These are phyloP conservation scores for Chrysolina oricalcia DNA, from an alignment of 2,888 invertebrate genomes.

Conservation along the genomic window DNA sequence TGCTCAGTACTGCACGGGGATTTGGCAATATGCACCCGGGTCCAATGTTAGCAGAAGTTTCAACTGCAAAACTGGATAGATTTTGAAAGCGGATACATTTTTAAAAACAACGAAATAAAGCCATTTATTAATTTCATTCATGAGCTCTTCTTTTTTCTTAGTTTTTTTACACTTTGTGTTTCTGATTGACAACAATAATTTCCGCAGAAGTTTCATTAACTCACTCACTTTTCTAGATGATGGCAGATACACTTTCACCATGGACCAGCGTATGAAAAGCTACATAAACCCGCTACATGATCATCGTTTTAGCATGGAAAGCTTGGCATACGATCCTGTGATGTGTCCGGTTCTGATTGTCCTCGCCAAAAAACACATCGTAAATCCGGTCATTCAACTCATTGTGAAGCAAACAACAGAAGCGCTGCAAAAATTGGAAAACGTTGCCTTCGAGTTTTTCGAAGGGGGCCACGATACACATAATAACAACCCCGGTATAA, in stretches of 20 bases:
- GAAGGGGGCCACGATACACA: conserved; percentile 79
- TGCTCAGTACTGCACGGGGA: too few species aligned
- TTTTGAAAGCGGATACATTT: too few species aligned
- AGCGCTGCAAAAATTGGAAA: conserved; percentile 58
- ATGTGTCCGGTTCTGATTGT: conserved; percentile 69
- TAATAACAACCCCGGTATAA: conserved; percentile 74
- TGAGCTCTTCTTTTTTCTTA: too few species aligned
- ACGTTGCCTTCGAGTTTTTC: conserved; percentile 66
- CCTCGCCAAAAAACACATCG: conserved; percentile 55
- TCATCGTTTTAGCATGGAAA: conserved; percentile 60
- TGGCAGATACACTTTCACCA: conserved; percentile 74
- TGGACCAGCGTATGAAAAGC: conserved; percentile 74
- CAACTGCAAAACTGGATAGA: too few species aligned
- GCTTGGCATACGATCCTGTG: conserved; percentile 65
- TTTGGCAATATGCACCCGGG: too few species aligned
- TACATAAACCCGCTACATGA: conserved; percentile 67
- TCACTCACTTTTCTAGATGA: conserved; percentile 53
- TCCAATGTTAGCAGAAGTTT: too few species aligned
- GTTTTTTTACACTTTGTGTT: too few species aligned
- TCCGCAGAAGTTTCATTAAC: too few species aligned
- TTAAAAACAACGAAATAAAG: too few species aligned
- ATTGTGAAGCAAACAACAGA: conserved; percentile 55
- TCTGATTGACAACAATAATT: too few species aligned
- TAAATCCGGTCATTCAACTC: conserved; percentile 55
- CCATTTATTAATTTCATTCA: too few species aligned